Evolutionary conservation across 2,888 invertebrate genomes (phyloP).

Genomic region (Tanypteryx hageni): DNA sequence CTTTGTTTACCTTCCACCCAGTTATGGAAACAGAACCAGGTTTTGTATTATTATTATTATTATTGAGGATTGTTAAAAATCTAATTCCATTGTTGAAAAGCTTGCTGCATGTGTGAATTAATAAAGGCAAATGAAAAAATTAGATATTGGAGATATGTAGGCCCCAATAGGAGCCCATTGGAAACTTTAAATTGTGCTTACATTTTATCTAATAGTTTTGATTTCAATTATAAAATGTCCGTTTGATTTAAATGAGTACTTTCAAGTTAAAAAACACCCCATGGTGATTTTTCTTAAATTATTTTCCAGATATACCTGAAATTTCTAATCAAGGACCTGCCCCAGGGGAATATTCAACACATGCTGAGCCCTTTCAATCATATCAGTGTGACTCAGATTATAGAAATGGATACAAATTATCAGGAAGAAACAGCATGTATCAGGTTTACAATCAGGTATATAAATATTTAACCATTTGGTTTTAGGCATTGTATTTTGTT

Average conservation of each 20-base stretch:
- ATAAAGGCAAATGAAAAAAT: no score
- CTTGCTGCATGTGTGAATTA: no score
- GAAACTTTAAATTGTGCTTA: not conserved
- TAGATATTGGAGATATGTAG: no score
- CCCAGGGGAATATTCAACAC: not conserved
- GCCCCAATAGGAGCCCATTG: no score
- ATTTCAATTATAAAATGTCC: not conserved
- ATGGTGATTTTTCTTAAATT: not conserved
- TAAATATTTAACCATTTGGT: no score
- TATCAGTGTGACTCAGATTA: slow-evolving; percentile 30
- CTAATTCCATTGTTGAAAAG: no score
- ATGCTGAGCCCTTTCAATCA: not conserved
- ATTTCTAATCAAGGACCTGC: not conserved
- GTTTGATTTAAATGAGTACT: not conserved
- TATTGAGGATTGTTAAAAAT: no score
- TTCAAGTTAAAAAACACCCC: not conserved
- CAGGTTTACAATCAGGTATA: slow-evolving; percentile 26
- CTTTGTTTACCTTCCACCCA: no score
- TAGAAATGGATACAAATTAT: slow-evolving; percentile 5
- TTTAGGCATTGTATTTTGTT: no score
- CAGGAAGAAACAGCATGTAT: not conserved
- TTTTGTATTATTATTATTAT: no score
- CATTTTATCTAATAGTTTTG: not conserved
- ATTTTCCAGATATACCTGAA: not conserved
- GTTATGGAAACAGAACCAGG: no score